Evolutionary conservation across 2,888 invertebrate species (phyloP), one percentile per base, ranked within the genome.

Genomic region (Agelastica alni): DNA sequence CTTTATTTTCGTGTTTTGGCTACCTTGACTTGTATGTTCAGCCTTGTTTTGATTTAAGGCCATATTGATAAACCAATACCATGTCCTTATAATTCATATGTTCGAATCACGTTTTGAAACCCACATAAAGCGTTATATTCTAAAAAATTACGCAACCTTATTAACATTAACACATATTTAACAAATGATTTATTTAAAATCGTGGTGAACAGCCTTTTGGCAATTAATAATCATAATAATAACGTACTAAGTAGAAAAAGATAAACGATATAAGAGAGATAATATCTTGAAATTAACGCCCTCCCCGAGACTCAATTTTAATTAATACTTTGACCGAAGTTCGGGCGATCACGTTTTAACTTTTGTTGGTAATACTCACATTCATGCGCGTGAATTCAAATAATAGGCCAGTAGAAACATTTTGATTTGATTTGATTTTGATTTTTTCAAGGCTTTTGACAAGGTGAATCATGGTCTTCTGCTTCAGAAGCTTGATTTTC

Each of bases 301-400:
- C 26, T n/a, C 46, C 13, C 7, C 16, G 10, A 34, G 41, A 53
- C 31, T 12, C 22, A 46, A 53, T 46, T 53, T 53, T 46, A 46
- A 53, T 39, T 53, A 41, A 53, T 14, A 45, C 41, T 34, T 22
- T 41, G 42, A 53, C 53, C 37, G 41, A 13, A 16, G 6, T 36
- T 5, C 4, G 34, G 14, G 16, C n/a, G 34, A n/a, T 13, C 31
- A 22, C 10, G 30, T 32, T 46, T 43, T 34, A 46, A 53, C 13
- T 39, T 39, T 28, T 13, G 13, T 10, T 22, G 12, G 28, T 12
- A 20, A 20, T n/a, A 5, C 22, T 3, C 22, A 41, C 22, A 22
- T 22, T 39, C 16, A 7, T 20, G 9, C 14, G 18, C 6, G 10
- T n/a, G n/a, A n/a, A n/a, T n/a, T n/a, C n/a, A n/a, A n/a, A n/a